phyloP scores from a whole-genome alignment of 2,797 vertebrate species.

The Poecilia picta region DNA sequence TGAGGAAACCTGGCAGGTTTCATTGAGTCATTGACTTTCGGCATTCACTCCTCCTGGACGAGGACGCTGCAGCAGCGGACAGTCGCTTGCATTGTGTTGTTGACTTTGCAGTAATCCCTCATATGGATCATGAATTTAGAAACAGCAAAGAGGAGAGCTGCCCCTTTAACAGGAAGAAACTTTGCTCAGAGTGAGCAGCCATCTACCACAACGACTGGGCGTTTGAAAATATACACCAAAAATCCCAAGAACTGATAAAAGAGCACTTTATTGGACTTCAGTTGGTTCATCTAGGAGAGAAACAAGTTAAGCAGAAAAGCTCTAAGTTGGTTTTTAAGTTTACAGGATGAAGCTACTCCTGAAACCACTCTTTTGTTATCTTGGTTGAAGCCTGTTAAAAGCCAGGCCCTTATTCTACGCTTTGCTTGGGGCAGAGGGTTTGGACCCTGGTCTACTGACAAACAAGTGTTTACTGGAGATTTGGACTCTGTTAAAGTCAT shows the following conservation, averaged over 20 bases:
- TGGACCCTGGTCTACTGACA: too few relatives aligned
- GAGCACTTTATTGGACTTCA: background rate
- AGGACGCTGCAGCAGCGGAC: background rate
- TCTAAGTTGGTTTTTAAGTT: background rate
- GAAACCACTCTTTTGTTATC: background rate
- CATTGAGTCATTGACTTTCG: background rate
- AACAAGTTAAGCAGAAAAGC: background rate
- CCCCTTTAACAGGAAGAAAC: background rate
- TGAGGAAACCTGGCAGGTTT: background rate
- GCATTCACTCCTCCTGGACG: background rate
- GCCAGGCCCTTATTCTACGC: too few relatives aligned
- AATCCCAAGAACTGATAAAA: background rate
- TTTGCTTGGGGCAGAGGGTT: too few relatives aligned
- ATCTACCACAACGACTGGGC: background rate
- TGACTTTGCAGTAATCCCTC: background rate
- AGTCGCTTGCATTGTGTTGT: background rate
- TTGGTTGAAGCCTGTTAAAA: background rate
- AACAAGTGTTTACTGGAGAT: too few relatives aligned
- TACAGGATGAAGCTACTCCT: background rate
- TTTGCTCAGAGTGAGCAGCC: background rate
- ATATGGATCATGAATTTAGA: background rate
- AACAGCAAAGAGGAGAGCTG: background rate
- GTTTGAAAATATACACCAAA: background rate
- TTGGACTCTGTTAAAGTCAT: too few relatives aligned
- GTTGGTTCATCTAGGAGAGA: background rate